Base-by-base conservation (phyloP, 1,140 invertebrate species). In the Apis florea region DNA sequence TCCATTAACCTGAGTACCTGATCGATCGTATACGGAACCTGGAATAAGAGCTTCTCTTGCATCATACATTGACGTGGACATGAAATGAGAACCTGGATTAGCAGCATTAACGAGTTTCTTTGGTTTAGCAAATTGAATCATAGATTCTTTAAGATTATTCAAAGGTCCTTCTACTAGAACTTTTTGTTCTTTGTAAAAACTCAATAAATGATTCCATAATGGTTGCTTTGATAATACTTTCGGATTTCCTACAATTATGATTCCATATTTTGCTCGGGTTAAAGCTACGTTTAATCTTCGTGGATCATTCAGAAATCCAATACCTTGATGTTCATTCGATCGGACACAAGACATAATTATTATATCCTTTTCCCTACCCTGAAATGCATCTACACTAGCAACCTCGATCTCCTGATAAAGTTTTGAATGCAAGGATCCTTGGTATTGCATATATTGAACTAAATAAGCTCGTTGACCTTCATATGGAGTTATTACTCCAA, bases 401-500 rank as follows among this genome's bases (percentile, higher is more conserved):
- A 99, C 98, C 94, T 99, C 99, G 68, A 99, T 99, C 92, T 99
- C 99, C 93, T 99, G 98, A 93, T 99, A 99, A 0, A 99, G 93
- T 92, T 99, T 99, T 11, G 98, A 96, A 90, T 99, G 98, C 13
- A 99, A 94, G 6, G 98, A 97, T 10, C 99, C 99, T 93, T 99
- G 99, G 90, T 99, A 99, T 91, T 99, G 99, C 98, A 99, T 99
- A 89, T 99, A 99, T 90, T 99, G 98, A 0, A 98, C 99, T 68
- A 99, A 94, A 93, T 99, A 99, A 0, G 99, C 98, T n/a, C 99
- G 94, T 91, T 99, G 99, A 0, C 99, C 98, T 94, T 99, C 99
- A 87, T 99, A 99, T 0, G 99, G 99, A 0, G 99, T 99, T 64
- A 99, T 99, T 49, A 99, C 98, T n/a, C 99, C 99, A 78, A 99